phyloP scores from a whole-genome alignment of 2,888 invertebrate genomes.

The Dryobota labecula region DNA sequence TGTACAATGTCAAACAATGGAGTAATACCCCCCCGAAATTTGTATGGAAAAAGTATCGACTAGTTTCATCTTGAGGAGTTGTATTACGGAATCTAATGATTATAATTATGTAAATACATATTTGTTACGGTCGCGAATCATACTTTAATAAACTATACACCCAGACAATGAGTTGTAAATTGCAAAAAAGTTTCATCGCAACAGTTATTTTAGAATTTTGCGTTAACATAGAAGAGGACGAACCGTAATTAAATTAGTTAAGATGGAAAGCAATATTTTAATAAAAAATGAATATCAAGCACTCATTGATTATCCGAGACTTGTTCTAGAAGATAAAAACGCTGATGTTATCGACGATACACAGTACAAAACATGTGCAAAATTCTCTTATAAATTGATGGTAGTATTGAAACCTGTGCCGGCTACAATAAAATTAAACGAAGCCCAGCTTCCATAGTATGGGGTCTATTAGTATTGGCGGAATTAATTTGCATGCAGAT shows the following conservation, averaged over 20 bases:
- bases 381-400: slow-evolving; percentile 38
- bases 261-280: not conserved
- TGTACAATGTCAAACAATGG: too few species aligned
- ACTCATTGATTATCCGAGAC: slow-evolving; percentile 6
- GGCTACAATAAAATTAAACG: slow-evolving; percentile 59
- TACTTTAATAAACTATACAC: too few species aligned
- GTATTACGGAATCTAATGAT: too few species aligned
- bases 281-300: slow-evolving; percentile 6
- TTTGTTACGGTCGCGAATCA: too few species aligned
- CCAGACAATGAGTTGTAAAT: too few species aligned
- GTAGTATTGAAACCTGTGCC: slow-evolving; percentile 34
- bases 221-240: not conserved
- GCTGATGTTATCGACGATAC: slow-evolving; percentile 19
- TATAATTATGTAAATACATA: too few species aligned
- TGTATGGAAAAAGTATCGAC: too few species aligned
- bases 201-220: not conserved
- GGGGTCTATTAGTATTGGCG: slow-evolving; percentile 82
- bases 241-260: slow-evolving; percentile 5
- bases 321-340: slow-evolving; percentile 16
- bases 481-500: slow-evolving; percentile 88
- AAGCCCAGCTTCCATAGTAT: slow-evolving; percentile 68
- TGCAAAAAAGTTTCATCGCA: slow-evolving; percentile 7
- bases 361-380: too few species aligned
- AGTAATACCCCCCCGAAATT: too few species aligned
- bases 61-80: too few species aligned